Conservation (phyloP, 2,113 vertebrate species). For the Bubo scandiacus region DNA sequence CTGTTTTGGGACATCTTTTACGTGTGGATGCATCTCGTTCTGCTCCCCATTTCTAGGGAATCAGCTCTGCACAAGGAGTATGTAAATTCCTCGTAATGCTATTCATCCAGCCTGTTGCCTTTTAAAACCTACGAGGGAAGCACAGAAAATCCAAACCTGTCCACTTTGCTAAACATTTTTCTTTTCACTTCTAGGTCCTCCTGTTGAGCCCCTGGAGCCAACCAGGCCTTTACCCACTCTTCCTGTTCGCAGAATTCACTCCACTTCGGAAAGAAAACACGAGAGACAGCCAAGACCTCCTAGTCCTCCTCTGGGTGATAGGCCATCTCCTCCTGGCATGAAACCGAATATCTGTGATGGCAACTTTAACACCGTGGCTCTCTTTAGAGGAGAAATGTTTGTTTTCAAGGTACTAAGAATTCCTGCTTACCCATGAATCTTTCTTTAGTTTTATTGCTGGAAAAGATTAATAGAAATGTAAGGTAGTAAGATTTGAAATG, state of each 20-base stretch:
- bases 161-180: neutral
- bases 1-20: neutral
- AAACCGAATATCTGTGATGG: slow-evolving; percentile 98
- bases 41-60: neutral
- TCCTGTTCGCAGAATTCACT: slow-evolving; percentile 87
- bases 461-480: neutral
- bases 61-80: neutral
- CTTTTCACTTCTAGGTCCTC: slow-evolving; percentile 82
- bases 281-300: slow-evolving; percentile 86
- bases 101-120: neutral
- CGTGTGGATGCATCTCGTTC: neutral
- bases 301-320: slow-evolving; percentile 84
- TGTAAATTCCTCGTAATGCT: neutral
- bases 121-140: neutral
- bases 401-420: slow-evolving; percentile 91
- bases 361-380: slow-evolving; percentile 96
- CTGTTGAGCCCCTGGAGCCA: slow-evolving; percentile 91
- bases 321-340: slow-evolving; percentile 85
- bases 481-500: neutral
- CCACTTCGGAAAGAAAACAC: slow-evolving; percentile 88
- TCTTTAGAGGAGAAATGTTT: slow-evolving; percentile 98
- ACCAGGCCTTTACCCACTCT: slow-evolving; percentile 93
- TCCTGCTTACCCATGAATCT: neutral
- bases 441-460: neutral
- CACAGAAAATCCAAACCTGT: neutral